Evolutionary conservation across 1,140 invertebrate species (phyloP).

Genomic region (Mya arenaria): DNA sequence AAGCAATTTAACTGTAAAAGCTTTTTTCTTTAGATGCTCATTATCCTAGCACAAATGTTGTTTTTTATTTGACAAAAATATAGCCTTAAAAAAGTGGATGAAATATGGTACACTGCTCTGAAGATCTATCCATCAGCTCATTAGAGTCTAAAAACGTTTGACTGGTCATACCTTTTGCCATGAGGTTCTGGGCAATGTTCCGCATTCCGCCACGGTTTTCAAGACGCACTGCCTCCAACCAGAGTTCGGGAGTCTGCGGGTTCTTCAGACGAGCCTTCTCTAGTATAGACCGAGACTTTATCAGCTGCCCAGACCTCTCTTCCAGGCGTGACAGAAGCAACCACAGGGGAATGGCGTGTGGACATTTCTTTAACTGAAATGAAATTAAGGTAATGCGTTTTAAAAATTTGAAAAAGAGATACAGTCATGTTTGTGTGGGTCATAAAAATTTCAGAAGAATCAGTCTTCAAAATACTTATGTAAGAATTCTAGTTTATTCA

Average conservation of each 20-base stretch:
- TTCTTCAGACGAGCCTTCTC: constrained; percentile 97
- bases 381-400: neutral
- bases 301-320: constrained; percentile 91
- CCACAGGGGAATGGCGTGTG: constrained; percentile 95
- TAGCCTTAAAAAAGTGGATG: too few relatives aligned
- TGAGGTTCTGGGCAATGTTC: constrained; percentile 94
- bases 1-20: too few relatives aligned
- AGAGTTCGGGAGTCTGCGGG: constrained; percentile 93
- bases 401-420: neutral
- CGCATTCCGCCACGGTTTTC: constrained; percentile 85
- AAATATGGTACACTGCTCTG: too few relatives aligned
- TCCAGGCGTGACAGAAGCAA: constrained; percentile 93
- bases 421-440: neutral
- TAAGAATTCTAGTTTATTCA: too few relatives aligned
- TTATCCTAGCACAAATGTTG: too few relatives aligned
- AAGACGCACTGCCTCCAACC: constrained; percentile 95
- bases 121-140: too few relatives aligned
- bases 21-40: too few relatives aligned
- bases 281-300: constrained; percentile 97
- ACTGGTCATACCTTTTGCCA: constrained; percentile 90
- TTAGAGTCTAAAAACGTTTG: too few relatives aligned
- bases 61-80: too few relatives aligned
- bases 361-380: constrained; percentile 93
- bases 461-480: too few relatives aligned
- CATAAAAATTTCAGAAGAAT: neutral